Evolutionary conservation across 1,140 invertebrate genomes (phyloP), one percentile per base, ranked within the genome.

Genomic region (Drosophila guanche): DNA sequence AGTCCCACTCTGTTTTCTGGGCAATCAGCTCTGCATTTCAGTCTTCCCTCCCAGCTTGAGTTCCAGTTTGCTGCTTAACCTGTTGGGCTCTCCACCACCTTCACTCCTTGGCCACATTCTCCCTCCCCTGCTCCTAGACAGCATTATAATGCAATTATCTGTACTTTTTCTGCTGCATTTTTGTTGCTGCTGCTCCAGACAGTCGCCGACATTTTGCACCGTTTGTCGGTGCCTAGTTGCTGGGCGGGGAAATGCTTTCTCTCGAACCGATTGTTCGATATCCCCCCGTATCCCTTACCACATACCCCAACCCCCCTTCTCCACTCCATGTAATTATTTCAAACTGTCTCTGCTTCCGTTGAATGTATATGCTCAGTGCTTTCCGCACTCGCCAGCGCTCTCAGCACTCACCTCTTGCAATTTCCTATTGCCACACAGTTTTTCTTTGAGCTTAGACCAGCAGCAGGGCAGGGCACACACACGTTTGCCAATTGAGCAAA

Each of bases 121-220:
- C 33, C 33, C 25, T 6, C 1, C n/a, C 37, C 41, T 8, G 20
- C 41, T 33, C 52, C 12, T 50, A 46, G 71, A 75, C 54, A 59
- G 71, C 74, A 83, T 81, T 81, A 81, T 85, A 85, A 85, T 85
- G 77, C 86, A 86, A 85, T 85, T 86, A 85, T 85, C 77, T 85
- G 77, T 81, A 77, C 77, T 86, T 85, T 86, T 58, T 63, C 61
- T 79, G 66, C 60, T 76, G 56, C 55, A 43, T 67, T 73, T 65
- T 42, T 48, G 45, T 22, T 65, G 25, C 41, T 40, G 50, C 45
- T 51, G 59, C 55, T 20, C 54, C 50, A 41, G 47, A n/a, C 37
- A 43, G 41, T 45, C 25, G 14, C 55, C 29, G 42, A 57, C 25
- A 29, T 42, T 55, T 54, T 25, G 8, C 10, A 10, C 10, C 33